phyloP scores from a whole-genome alignment of 1,140 invertebrate genomes.

The Drosophila guanche region DNA sequence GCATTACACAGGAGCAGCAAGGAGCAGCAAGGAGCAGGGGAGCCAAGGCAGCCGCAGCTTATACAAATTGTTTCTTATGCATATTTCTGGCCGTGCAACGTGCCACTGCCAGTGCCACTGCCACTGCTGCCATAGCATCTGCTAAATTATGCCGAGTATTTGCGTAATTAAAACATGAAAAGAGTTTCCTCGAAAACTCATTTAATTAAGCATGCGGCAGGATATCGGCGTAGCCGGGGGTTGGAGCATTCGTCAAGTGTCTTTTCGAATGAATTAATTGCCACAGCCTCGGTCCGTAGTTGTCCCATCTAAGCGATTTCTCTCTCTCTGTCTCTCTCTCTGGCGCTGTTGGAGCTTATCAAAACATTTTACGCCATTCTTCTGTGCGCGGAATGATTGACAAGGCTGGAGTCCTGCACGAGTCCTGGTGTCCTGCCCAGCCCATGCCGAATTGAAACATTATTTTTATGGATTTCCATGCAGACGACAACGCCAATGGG shows the following conservation, averaged over 20 bases:
- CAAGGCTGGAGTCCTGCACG: slow-evolving; percentile 7
- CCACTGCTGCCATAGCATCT: slow-evolving; percentile 48
- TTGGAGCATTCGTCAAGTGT: slow-evolving; percentile 54
- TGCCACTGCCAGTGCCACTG: not conserved
- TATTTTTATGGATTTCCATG: slow-evolving; percentile 70
- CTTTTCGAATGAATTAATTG: slow-evolving; percentile 32
- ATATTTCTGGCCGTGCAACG: slow-evolving; percentile 45
- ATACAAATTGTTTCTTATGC: slow-evolving; percentile 68
- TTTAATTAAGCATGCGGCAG: slow-evolving; percentile 67
- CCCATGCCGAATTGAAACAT: slow-evolving; percentile 71
- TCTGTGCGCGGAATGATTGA: slow-evolving; percentile 58
- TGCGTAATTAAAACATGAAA: slow-evolving; percentile 80
- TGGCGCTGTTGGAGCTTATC: slow-evolving; percentile 28
- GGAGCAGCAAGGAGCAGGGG: not conserved
- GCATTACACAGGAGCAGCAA: slow-evolving; percentile 29
- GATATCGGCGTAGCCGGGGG: slow-evolving; percentile 2
- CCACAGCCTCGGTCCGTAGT: not conserved
- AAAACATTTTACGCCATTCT: slow-evolving; percentile 26
- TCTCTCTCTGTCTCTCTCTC: not conserved
- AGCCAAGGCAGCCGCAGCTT: slow-evolving; percentile 42
- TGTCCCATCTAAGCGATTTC: slow-evolving; percentile 35
- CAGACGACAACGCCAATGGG: slow-evolving; percentile 23
- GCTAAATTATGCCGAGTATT: slow-evolving; percentile 72
- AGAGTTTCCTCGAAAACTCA: slow-evolving; percentile 70
- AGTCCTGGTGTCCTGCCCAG: not conserved